A percentile compares a stretch with the other conserved stretches of the same genome.
These are phyloP conservation scores for Drosophila longiperda DNA, from an alignment of 2,888 invertebrate genomes.

Conservation along the genomic window DNA sequence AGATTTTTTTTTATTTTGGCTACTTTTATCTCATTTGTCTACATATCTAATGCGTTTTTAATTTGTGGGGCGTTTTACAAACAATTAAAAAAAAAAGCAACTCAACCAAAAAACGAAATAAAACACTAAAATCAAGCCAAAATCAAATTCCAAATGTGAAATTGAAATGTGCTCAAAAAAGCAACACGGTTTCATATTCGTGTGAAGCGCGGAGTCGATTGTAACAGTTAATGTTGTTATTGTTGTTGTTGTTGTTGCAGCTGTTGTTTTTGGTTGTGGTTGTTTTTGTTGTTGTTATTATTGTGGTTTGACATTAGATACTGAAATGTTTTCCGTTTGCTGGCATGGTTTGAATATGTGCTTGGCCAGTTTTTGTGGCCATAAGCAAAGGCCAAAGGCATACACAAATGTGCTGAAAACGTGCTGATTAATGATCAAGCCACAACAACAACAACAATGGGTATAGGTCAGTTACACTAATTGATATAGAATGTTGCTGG, in stretches of 20 bases:
- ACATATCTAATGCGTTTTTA: not conserved
- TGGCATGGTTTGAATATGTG: slow-evolving; percentile 14
- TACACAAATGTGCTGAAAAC: slow-evolving; percentile 53
- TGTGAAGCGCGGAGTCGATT: slow-evolving; percentile 24
- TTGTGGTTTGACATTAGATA: slow-evolving; percentile 24
- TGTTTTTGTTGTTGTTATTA: slow-evolving; percentile 28
- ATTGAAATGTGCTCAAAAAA: slow-evolving; percentile 9
- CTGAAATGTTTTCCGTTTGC: slow-evolving; percentile 25
- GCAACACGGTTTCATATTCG: slow-evolving; percentile 23
- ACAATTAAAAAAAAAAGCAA: not conserved
- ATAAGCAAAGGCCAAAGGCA: slow-evolving; percentile 47
- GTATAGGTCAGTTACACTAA: slow-evolving; percentile 79
- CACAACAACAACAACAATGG: slow-evolving; percentile 48
- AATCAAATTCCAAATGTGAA: slow-evolving; percentile 39
- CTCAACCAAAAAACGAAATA: slow-evolving; percentile 5
- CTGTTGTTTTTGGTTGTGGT: slow-evolving; percentile 13
- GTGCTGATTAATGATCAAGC: slow-evolving; percentile 73
- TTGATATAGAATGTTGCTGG: slow-evolving; percentile 74
- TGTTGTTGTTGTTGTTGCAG: slow-evolving; percentile 23
- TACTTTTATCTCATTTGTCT: not conserved
- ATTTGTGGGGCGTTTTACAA: slow-evolving; percentile 10
- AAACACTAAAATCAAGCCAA: slow-evolving; percentile 1
- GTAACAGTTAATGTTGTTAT: slow-evolving; percentile 15
- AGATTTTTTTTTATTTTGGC: not conserved
- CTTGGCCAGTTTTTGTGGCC: slow-evolving; percentile 20